phyloP scores from a whole-genome alignment of 1,140 invertebrate genomes.

The Pogonognathellus flavescens region DNA sequence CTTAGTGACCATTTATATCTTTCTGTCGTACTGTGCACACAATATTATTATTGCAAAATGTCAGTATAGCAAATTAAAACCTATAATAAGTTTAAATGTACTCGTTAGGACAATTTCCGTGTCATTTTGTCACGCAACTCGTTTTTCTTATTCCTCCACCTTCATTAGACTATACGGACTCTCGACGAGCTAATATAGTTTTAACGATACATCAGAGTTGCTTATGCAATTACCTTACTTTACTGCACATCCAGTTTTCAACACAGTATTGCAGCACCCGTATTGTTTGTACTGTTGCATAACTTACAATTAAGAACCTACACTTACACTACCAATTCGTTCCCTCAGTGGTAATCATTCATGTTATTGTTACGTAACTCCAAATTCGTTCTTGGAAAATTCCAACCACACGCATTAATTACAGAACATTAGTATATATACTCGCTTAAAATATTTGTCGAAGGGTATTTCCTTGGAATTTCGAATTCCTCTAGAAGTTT shows the following conservation, averaged over 20 bases:
- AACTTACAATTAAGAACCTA: too few species aligned
- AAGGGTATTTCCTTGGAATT: too few species aligned
- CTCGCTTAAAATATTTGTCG: too few species aligned
- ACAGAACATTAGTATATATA: too few species aligned
- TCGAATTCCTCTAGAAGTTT: too few species aligned
- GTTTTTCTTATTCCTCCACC: background rate
- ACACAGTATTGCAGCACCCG: background rate
- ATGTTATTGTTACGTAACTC: too few species aligned
- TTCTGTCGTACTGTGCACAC: background rate
- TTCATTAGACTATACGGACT: background rate
- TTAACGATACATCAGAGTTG: background rate
- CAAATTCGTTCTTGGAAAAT: too few species aligned
- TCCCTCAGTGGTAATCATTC: too few species aligned
- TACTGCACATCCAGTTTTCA: background rate
- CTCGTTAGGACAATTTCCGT: background rate
- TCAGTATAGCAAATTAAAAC: background rate
- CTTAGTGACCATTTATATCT: conserved; percentile 23
- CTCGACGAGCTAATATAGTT: background rate
- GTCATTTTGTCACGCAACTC: background rate
- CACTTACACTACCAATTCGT: too few species aligned
- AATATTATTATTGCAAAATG: conserved; percentile 6
- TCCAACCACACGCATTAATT: too few species aligned
- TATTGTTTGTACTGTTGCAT: background rate
- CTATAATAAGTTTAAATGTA: background rate
- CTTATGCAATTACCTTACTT: too few species aligned